These are phyloP conservation scores for Beroe forskalii DNA, from an alignment of 37 sponge, comb jelly and placozoan species.

Conservation along the genomic window DNA sequence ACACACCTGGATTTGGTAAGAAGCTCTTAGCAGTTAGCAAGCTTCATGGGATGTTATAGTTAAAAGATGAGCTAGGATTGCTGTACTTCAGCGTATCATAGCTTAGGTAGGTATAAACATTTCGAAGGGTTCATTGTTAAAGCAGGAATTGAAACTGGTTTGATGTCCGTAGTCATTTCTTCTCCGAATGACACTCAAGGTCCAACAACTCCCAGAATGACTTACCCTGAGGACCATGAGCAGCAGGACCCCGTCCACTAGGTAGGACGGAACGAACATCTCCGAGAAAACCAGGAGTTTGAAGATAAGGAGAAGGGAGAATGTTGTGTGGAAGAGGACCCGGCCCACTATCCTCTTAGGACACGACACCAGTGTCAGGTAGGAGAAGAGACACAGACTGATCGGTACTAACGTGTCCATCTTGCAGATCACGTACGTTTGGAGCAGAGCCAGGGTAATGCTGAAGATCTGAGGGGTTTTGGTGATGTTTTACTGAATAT, in stretches of 20 bases:
- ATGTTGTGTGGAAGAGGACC: not conserved
- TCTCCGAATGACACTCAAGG: no score
- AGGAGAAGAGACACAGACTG: conserved; percentile 24
- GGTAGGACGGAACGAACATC: conserved; percentile 46
- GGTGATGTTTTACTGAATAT: no score
- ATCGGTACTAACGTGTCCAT: conserved; percentile 12
- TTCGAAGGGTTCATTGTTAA: no score
- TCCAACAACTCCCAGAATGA: no score
- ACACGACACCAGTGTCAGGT: not conserved
- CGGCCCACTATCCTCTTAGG: not conserved
- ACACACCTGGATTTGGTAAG: conserved; percentile 9
- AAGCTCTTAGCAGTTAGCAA: no score
- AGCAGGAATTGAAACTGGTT: no score
- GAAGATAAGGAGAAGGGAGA: conserved; percentile 40
- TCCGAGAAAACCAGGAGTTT: conserved; percentile 37
- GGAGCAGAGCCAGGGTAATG: conserved; percentile 1
- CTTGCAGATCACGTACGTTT: conserved; percentile 17
- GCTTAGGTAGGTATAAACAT: not conserved
- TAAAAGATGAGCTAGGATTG: not conserved
- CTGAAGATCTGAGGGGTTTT: not conserved
- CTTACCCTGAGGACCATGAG: conserved; percentile 65
- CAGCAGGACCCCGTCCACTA: conserved; percentile 9
- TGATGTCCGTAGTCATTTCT: no score
- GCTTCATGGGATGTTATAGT: no score
- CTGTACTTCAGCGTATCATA: not conserved